Conservation (phyloP, 1,140 invertebrate genomes). For the Pectinophora gossypiella region DNA sequence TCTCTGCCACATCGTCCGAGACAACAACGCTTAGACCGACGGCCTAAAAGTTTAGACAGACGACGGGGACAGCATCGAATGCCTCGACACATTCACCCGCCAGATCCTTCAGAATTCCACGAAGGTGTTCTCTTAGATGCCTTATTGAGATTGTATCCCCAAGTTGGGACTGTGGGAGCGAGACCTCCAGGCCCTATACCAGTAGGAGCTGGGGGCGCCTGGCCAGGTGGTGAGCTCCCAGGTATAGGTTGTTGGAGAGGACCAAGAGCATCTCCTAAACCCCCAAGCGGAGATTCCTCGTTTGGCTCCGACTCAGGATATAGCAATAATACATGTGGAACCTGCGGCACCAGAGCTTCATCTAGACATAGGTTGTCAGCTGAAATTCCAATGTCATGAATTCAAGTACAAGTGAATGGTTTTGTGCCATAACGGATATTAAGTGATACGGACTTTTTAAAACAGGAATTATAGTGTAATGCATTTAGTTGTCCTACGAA, state of each 20-base stretch:
- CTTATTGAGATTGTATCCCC: slow-evolving; percentile 78
- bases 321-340: slow-evolving; percentile 77
- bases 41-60: slow-evolving; percentile 61
- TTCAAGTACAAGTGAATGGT: slow-evolving; percentile 10
- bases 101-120: slow-evolving; percentile 72
- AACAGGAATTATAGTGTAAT: slow-evolving; percentile 17
- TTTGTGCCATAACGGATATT: slow-evolving; percentile 22
- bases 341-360: slow-evolving; percentile 71
- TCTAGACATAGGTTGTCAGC: slow-evolving; percentile 60
- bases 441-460: slow-evolving; percentile 5
- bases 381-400: slow-evolving; percentile 47
- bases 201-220: slow-evolving; percentile 51
- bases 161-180: slow-evolving; percentile 70
- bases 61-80: slow-evolving; percentile 56
- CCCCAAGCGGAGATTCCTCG: slow-evolving; percentile 71
- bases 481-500: slow-evolving; percentile 25
- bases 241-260: slow-evolving; percentile 64
- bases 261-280: slow-evolving; percentile 60
- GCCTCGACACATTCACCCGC: slow-evolving; percentile 57
- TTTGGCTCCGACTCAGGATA: slow-evolving; percentile 77
- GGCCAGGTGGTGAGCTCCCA: slow-evolving; percentile 62
- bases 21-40: slow-evolving; percentile 55
- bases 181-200: slow-evolving; percentile 51
- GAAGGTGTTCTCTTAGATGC: slow-evolving; percentile 76
- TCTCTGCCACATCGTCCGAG: slow-evolving; percentile 60